Base-by-base conservation (phyloP, 2,797 vertebrate genomes). In the Enteromius mattozi region DNA sequence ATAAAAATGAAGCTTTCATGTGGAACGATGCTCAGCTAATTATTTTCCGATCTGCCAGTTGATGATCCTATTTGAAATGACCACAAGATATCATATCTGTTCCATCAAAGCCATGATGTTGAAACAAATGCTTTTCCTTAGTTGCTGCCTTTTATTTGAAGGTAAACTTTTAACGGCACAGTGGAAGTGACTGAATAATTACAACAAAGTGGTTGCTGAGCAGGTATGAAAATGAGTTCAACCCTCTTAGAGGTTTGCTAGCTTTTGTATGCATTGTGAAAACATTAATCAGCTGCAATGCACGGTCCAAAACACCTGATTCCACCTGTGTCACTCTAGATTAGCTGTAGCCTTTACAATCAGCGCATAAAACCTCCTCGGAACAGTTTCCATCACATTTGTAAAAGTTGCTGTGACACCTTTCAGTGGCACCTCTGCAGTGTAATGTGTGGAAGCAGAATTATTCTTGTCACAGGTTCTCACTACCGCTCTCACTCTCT, bases 231-330 rank as follows among this genome's bases (percentile, higher is more conserved):
- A 84, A 88, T 89, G 21, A 85, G 59, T 40, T 82, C 77, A 63
- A 47, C 66, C 74, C 84, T 83, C 45, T 24, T 71, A 78, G 75
- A 63, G 72, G 70, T 72, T 85, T 66, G 79, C 83, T 84, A 74
- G 66, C 65, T 85, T 70, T 66, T 77, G 5, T 12, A 49, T 86
- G 81, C 70, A 86, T 42, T 89, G 56, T 80, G n/a, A 80, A 80
- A 77, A 81, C 80, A 80, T 92, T 88, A 88, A 92, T 85, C 82
- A 77, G 88, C 69, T 75, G 45, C 68, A 83, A 87, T 61, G 84
- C 83, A 61, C 45, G 79, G 86, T 87, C 56, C 81, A 74, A 72
- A 89, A 89, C 82, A 90, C 88, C 86, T 87, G 88, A 86, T 81
- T 79, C 83, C 80, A 87, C 63, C 83, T 80, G 87, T 80, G 83